Evolutionary conservation across 2,888 invertebrate genomes (phyloP).

Genomic region (Brenthis daphne): DNA sequence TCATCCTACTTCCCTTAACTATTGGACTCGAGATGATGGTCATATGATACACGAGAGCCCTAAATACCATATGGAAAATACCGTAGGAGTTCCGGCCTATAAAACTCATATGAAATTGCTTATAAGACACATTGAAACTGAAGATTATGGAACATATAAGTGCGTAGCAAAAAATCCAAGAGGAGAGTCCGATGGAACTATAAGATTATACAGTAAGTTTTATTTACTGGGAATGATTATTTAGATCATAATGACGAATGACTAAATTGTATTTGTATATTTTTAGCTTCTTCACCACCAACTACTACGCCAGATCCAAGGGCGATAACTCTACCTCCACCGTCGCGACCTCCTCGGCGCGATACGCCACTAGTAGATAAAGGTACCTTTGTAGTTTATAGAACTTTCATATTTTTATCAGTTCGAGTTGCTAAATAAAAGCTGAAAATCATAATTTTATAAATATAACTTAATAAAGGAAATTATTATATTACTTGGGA

Average conservation of each 20-base stretch:
- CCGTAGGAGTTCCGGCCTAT: slow-evolving; percentile 86
- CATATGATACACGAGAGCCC: slow-evolving; percentile 93
- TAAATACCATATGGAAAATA: slow-evolving; percentile 91
- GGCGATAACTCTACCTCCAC: slow-evolving; percentile 77
- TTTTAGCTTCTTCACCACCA: slow-evolving; percentile 88
- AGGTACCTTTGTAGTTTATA: slow-evolving; percentile 53
- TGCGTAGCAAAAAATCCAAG: slow-evolving; percentile 95
- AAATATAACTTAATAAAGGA: too few species aligned
- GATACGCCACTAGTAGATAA: slow-evolving; percentile 73
- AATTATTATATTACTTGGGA: neutral
- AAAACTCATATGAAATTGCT: slow-evolving; percentile 94
- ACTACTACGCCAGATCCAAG: slow-evolving; percentile 90
- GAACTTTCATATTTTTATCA: neutral
- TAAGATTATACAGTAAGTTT: slow-evolving; percentile 93
- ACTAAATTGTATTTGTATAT: slow-evolving; percentile 13
- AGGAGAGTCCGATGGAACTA: slow-evolving; percentile 94
- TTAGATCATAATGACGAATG: neutral
- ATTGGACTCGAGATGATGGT: slow-evolving; percentile 93
- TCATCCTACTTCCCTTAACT: slow-evolving; percentile 94
- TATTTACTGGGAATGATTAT: neutral
- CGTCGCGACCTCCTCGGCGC: slow-evolving; percentile 71
- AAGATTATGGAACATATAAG: slow-evolving; percentile 94
- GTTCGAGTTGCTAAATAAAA: too few species aligned
- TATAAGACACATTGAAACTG: slow-evolving; percentile 88
- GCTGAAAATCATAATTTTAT: too few species aligned